A percentile compares a stretch with the other conserved stretches of the same genome.
Evolutionary conservation across 2,888 invertebrate species (phyloP).

Genomic region (Cosmorhoe ocellata): DNA sequence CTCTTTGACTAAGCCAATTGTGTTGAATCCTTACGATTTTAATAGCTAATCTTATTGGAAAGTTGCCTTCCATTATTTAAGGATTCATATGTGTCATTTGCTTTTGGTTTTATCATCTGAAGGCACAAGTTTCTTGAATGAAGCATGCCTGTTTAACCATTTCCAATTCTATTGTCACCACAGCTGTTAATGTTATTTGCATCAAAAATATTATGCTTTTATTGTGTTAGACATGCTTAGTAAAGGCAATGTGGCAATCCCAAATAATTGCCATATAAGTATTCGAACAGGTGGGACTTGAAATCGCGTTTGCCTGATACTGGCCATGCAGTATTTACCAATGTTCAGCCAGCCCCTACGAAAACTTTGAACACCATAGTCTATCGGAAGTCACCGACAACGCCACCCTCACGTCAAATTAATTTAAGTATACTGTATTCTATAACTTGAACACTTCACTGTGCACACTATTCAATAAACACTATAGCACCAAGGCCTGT

Average conservation of each 20-base stretch:
- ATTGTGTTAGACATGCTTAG: not conserved
- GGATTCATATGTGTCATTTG: constrained; percentile 1
- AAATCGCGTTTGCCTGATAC: too few species aligned
- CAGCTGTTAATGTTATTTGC: constrained; percentile 13
- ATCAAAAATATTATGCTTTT: constrained; percentile 16
- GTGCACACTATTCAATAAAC: constrained; percentile 22
- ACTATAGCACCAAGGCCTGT: constrained; percentile 29
- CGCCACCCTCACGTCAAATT: too few species aligned
- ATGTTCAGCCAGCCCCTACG: too few species aligned
- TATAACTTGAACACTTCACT: constrained; percentile 16
- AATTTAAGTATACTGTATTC: not conserved
- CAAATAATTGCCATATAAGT: not conserved
- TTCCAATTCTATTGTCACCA: not conserved
- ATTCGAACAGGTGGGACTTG: too few species aligned
- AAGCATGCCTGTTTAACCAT: not conserved
- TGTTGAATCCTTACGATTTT: constrained; percentile 11
- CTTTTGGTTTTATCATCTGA: not conserved
- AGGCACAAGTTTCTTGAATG: constrained; percentile 4
- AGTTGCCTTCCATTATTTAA: too few species aligned
- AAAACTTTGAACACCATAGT: too few species aligned
- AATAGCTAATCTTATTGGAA: not conserved
- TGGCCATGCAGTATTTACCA: too few species aligned
- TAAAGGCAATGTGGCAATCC: not conserved
- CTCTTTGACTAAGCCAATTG: constrained; percentile 34
- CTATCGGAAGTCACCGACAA: too few species aligned